phyloP scores from a whole-genome alignment of 2,113 vertebrate species.

The Paradoxurus hermaphroditus region DNA sequence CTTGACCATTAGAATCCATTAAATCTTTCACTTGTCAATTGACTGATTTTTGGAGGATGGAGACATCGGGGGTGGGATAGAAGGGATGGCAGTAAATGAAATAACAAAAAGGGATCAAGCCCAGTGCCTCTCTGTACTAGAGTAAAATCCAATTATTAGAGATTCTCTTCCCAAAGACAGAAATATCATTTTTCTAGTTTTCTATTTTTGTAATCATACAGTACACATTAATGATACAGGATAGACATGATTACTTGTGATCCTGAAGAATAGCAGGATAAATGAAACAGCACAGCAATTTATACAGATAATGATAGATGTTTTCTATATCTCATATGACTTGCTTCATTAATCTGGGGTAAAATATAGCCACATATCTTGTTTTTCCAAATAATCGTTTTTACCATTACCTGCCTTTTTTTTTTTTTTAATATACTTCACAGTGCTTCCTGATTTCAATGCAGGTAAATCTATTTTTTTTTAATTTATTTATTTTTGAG shows the following conservation, averaged over 20 bases:
- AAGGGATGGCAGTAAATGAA: background rate
- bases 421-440: no score
- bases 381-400: background rate
- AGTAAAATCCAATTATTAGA: background rate
- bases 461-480: no score
- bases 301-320: background rate
- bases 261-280: background rate
- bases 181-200: background rate
- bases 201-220: background rate
- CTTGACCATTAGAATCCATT: background rate
- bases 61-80: background rate
- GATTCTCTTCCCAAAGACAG: background rate
- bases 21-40: background rate
- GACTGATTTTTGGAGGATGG: background rate
- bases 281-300: background rate
- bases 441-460: no score
- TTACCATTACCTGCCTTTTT: constrained; percentile 1
- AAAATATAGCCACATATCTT: constrained; percentile 1
- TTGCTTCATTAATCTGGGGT: background rate
- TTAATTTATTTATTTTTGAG: no score
- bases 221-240: background rate
- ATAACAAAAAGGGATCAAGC: background rate
- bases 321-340: background rate
- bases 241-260: background rate
- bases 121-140: background rate